Percentiles rank a stretch among this genome's conserved stretches.
These are phyloP conservation scores for Sphinx pinastri DNA, from an alignment of 2,888 invertebrate species.

Conservation along the genomic window DNA sequence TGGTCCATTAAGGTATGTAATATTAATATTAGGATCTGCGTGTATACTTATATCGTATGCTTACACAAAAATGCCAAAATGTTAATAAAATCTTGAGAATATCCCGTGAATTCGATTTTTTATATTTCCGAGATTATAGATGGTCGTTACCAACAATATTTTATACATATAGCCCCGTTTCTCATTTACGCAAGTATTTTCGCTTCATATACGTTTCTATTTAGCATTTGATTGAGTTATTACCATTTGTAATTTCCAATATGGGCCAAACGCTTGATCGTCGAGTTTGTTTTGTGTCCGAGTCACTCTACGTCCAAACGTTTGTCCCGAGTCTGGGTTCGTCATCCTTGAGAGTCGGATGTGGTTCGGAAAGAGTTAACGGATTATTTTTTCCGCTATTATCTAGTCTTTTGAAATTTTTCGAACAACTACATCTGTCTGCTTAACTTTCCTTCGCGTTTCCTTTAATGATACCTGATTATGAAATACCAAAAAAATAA, in stretches of 20 bases:
- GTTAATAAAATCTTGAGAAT: conserved; percentile 49
- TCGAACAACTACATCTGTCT: conserved; percentile 42
- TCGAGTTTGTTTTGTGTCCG: background rate
- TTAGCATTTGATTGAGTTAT: background rate
- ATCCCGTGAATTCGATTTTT: conserved; percentile 65
- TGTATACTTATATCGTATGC: conserved; percentile 60
- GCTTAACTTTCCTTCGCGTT: conserved; percentile 30
- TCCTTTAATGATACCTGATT: conserved; percentile 28
- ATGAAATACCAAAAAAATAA: conserved; percentile 19
- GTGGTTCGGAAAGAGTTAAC: conserved; percentile 30
- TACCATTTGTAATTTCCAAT: background rate
- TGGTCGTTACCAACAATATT: conserved; percentile 8
- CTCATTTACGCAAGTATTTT: conserved; percentile 1
- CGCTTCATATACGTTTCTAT: conserved; percentile 6
- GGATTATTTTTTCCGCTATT: conserved; percentile 59
- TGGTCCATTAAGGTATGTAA: conserved; percentile 79
- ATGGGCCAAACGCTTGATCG: conserved; percentile 1
- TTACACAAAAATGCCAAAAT: conserved; percentile 71
- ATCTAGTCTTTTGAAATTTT: conserved; percentile 73
- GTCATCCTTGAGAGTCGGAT: conserved; percentile 11
- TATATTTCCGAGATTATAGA: background rate
- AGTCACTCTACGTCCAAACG: background rate
- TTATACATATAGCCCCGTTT: conserved; percentile 2
- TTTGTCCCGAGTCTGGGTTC: conserved; percentile 8
- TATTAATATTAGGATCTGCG: conserved; percentile 68